phyloP scores from a whole-genome alignment of 2,888 invertebrate genomes.

The Drosophila pegasa region DNA sequence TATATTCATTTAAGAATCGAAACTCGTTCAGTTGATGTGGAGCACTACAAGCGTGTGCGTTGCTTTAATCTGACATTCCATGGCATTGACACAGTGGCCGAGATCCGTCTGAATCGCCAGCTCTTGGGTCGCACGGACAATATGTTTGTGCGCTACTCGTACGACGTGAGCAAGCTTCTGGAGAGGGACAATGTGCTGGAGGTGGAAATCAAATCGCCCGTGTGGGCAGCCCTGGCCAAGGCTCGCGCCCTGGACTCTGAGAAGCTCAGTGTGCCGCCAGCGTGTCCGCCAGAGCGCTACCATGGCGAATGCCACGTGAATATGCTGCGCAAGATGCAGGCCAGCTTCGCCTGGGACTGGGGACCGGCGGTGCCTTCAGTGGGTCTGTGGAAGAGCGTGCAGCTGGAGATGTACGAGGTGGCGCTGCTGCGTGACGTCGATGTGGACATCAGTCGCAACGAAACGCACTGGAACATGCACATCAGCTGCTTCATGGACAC shows the following conservation, averaged over 20 bases:
- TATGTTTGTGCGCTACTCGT: constrained; percentile 94
- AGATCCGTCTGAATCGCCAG: constrained; percentile 89
- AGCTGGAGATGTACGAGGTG: constrained; percentile 88
- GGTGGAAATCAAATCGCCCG: constrained; percentile 89
- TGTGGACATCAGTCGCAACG: constrained; percentile 75
- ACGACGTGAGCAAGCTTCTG: constrained; percentile 87
- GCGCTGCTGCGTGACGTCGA: constrained; percentile 88
- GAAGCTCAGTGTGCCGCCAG: constrained; percentile 87
- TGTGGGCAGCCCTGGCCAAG: constrained; percentile 87
- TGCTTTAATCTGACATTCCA: constrained; percentile 88
- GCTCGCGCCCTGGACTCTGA: constrained; percentile 61
- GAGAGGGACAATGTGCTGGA: constrained; percentile 87
- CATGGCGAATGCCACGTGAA: constrained; percentile 97
- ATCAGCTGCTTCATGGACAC: constrained; percentile 85
- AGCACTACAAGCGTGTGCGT: constrained; percentile 66
- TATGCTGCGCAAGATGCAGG: constrained; percentile 96
- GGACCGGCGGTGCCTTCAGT: constrained; percentile 97
- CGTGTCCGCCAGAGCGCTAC: constrained; percentile 91
- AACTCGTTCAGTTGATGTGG: constrained; percentile 57
- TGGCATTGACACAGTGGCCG: constrained; percentile 94
- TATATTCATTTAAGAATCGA: not conserved
- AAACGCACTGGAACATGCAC: constrained; percentile 85
- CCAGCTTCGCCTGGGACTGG: constrained; percentile 99
- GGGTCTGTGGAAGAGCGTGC: constrained; percentile 93
- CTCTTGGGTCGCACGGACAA: constrained; percentile 90